Conservation (phyloP, 1,140 invertebrate species). For the Penaeus vannamei region DNA sequence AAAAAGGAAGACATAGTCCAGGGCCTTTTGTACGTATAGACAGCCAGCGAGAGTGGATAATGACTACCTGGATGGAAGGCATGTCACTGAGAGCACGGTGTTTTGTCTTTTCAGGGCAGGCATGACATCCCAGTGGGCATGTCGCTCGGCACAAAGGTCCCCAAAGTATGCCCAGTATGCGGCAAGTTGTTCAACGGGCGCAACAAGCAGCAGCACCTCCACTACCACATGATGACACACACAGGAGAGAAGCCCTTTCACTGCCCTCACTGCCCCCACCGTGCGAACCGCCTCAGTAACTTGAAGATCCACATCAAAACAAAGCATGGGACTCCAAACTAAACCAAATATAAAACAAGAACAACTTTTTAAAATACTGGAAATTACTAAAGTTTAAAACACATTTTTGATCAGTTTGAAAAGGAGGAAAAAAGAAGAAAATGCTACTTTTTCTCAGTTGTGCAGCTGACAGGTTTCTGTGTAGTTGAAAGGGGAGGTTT, state of each 20-base stretch:
- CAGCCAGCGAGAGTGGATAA: constrained; percentile 30
- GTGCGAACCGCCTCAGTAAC: constrained; percentile 64
- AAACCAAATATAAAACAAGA: not conserved
- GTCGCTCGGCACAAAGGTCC: constrained; percentile 52
- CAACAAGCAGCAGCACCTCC: constrained; percentile 80
- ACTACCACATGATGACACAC: constrained; percentile 95
- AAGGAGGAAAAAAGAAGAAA: too few species aligned
- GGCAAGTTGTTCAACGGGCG: constrained; percentile 99
- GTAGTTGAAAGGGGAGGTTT: too few species aligned
- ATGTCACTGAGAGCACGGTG: constrained; percentile 57
- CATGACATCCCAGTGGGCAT: constrained; percentile 59
- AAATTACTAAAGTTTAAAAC: too few species aligned
- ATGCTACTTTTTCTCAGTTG: too few species aligned
- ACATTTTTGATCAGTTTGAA: too few species aligned
- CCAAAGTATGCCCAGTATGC: constrained; percentile 87
- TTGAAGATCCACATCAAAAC: constrained; percentile 57
- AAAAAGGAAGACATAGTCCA: constrained; percentile 3
- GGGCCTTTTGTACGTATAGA: constrained; percentile 32
- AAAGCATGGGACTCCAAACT: constrained; percentile 43
- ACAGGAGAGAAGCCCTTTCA: constrained; percentile 99
- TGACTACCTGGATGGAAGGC: constrained; percentile 41
- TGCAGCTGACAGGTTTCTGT: too few species aligned
- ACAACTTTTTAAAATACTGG: too few species aligned
- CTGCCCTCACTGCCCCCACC: constrained; percentile 75
- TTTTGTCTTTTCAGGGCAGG: constrained; percentile 63